Base-by-base conservation (phyloP, 2,113 vertebrate genomes). In the Aleadryas rufinucha region DNA sequence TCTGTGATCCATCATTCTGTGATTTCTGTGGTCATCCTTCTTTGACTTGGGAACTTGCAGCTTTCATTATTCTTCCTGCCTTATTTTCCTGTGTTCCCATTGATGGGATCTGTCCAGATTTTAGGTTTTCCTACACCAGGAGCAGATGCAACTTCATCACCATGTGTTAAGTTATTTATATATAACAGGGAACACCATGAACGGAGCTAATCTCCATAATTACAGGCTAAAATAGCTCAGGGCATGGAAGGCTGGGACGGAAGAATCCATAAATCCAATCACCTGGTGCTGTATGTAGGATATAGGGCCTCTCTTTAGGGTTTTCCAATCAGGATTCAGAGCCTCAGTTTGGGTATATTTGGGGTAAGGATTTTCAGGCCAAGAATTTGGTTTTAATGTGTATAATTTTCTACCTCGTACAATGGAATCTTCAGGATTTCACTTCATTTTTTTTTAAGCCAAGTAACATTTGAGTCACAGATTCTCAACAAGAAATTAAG, bases 281-380 rank as follows among this genome's bases (percentile, higher is more conserved):
- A 39, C 17, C 30, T 66, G n/a, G 15, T 41, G 39, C 41, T 45
- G 22, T 24, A 0, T 5, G 1, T 1, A 21, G 21, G 17, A 1
- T 33, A 6, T 10, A 23, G 14, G 5, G 4, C 10, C 10, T 75
- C 13, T 18, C 7, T 5, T 50, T 18, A 17, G 9, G 13, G 20
- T 19, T 59, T 79, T 24, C 17, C 28, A 63, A 22, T 41, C 15
- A 35, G 37, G n/a, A 39, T 4, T 61, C 30, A 13, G 20, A 69
- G 19, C 24, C 28, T 81, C 30, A 4, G 2, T 74, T 87, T 78
- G 16, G 6, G 4, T 35, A 13, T 27, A 30, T 69, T 17, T 30
- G n/a, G 14, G 80, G 54, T 13, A 42, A 33, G 60, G 6, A 7
- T 63, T 39, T 83, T 23, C 49, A 59, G 26, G 31, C 6, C 60